A percentile compares a stretch with the other conserved stretches of the same genome.
These are phyloP conservation scores for Archips xylosteana DNA, from an alignment of 2,888 invertebrate genomes.

Conservation along the genomic window DNA sequence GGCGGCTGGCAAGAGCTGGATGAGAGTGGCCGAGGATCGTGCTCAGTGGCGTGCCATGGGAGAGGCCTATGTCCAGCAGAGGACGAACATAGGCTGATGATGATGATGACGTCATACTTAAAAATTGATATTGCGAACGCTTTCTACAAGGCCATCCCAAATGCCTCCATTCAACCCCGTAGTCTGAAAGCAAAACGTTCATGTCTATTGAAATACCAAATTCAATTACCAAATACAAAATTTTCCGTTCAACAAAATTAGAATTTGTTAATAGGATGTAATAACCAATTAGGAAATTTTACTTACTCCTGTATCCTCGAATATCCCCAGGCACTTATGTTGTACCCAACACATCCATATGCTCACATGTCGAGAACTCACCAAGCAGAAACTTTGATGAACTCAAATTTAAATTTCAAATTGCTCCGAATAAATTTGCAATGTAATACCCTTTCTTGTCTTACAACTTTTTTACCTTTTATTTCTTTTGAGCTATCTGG, in stretches of 20 bases:
- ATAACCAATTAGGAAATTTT: constrained; percentile 58
- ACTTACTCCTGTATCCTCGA: constrained; percentile 33
- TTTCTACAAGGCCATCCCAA: constrained; percentile 5
- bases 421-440: constrained; percentile 78
- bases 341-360: constrained; percentile 57
- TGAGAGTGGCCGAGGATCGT: too few relatives aligned
- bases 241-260: constrained; percentile 40
- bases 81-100: too few relatives aligned
- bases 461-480: constrained; percentile 59
- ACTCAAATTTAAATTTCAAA: constrained; percentile 79
- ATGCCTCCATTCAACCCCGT: neutral
- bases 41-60: too few relatives aligned
- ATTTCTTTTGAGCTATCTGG: constrained; percentile 41
- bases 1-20: too few relatives aligned
- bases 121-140: neutral
- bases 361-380: constrained; percentile 61
- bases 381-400: constrained; percentile 74
- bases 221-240: constrained; percentile 25
- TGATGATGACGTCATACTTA: too few relatives aligned
- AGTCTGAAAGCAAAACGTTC: constrained; percentile 12
- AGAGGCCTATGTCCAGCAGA: too few relatives aligned
- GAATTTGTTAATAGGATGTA: constrained; percentile 49
- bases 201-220: constrained; percentile 11
- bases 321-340: constrained; percentile 40
- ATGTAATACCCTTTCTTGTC: constrained; percentile 68